Conservation (phyloP, 2,888 invertebrate genomes). For the Fissipunctia ypsillon region DNA sequence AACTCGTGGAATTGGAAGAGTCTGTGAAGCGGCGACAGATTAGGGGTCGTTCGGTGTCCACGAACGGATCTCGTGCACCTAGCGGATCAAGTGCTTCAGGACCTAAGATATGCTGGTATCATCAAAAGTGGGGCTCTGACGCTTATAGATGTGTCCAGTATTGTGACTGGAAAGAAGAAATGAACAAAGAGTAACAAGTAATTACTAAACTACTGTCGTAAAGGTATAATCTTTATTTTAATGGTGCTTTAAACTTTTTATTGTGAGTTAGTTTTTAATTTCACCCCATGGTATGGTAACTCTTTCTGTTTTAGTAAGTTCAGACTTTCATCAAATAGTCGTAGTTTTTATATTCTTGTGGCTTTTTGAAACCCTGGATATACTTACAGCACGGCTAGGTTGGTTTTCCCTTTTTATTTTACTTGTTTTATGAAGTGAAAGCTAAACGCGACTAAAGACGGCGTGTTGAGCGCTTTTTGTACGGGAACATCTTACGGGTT, state of each 20-base stretch:
- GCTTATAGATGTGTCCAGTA: constrained; percentile 32
- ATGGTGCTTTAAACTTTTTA: background rate
- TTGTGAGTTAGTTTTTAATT: background rate
- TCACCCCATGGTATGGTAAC: background rate
- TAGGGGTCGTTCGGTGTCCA: constrained; percentile 15
- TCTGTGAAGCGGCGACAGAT: constrained; percentile 11
- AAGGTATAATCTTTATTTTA: background rate
- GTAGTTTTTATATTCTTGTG: too few relatives aligned
- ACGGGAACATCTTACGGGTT: too few relatives aligned
- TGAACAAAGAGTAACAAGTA: too few relatives aligned
- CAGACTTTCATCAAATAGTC: too few relatives aligned
- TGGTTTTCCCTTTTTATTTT: too few relatives aligned
- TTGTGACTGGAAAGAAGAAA: constrained; percentile 19
- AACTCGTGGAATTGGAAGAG: constrained; percentile 17
- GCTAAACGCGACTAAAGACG: too few relatives aligned
- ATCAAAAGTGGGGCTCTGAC: constrained; percentile 12
- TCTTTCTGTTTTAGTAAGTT: background rate
- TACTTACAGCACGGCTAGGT: too few relatives aligned
- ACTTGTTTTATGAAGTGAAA: too few relatives aligned
- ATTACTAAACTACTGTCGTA: too few relatives aligned
- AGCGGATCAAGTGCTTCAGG: constrained; percentile 4
- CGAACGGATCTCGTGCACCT: background rate
- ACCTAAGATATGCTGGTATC: constrained; percentile 32
- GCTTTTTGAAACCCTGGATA: too few relatives aligned
- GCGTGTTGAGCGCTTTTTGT: too few relatives aligned